Evolutionary conservation across 2,888 invertebrate genomes (phyloP), one percentile per base, ranked within the genome.

Genomic region (Parnassius mnemosyne): DNA sequence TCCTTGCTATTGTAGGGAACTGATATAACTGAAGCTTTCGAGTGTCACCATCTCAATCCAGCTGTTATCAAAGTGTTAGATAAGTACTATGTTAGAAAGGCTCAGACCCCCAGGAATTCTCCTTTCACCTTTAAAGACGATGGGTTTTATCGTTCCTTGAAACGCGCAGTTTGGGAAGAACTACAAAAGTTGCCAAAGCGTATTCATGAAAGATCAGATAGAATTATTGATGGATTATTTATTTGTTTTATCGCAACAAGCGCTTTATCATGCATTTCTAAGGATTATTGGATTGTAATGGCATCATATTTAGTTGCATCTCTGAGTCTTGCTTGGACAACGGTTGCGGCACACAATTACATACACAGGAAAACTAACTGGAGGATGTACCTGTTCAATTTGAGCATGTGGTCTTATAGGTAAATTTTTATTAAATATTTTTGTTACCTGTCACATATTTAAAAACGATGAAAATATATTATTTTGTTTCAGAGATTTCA

Each of bases 381-480:
- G 93, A 93, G 96, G 64, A 96, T 96, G 95, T 95, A 94, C 72
- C 93, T 95, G 57, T 95, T 95, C 71, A 95, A 96, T 70, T 82
- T 97, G 49, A 91, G 93, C n/a, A 73, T 94, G 61, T 89, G 95
- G 92, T 94, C 94, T 1, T 93, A 94, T 49, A 93, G 93, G 94
- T 93, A 76, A 65, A 46, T 67, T 41, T 50, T 53, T 1, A 49
- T 3, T n/a, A 11, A 25, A 20, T 34, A 63, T 46, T 41, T 16
- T 42, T 42, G 1, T 13, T 25, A 42, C n/a, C 3, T 9, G 1
- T 20, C 13, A 10, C n/a, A 11, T 5, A 43, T 49, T 11, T n/a
- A n/a, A 34, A 2, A 52, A 43, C 7, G 11, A 46, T 3, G 44
- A 43, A 3, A 16, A 44, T 46, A 34, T 3, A 10, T 11, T 9